phyloP scores from a whole-genome alignment of 2,113 vertebrate genomes.

The Catharus minimus region DNA sequence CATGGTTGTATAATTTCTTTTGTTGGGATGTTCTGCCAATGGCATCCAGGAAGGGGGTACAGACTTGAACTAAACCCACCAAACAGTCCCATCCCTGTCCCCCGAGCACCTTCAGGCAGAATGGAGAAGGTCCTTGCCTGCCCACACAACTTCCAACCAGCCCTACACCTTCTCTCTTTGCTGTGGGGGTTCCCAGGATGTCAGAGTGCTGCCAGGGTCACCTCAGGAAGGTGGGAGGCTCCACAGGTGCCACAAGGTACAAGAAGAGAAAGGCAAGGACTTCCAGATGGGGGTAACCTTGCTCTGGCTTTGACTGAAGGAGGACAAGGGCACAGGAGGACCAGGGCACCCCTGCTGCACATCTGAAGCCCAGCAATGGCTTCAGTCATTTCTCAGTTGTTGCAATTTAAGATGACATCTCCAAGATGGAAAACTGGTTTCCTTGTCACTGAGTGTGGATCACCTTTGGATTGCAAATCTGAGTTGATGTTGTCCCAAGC shows the following conservation, averaged over 20 bases:
- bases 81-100: neutral
- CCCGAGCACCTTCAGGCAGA: neutral
- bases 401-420: neutral
- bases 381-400: neutral
- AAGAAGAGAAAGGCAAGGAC: neutral
- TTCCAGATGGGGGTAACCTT: neutral
- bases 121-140: neutral
- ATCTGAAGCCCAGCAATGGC: neutral
- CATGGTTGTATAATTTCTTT: neutral
- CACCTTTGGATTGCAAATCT: neutral
- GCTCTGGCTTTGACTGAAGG: neutral
- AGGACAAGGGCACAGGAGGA: neutral
- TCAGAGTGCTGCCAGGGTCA: neutral
- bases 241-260: neutral
- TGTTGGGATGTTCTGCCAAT: neutral
- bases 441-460: neutral
- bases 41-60: neutral
- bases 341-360: neutral
- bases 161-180: neutral
- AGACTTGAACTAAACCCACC: neutral
- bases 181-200: neutral
- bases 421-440: neutral
- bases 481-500: neutral
- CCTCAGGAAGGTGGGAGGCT: neutral
- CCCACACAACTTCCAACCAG: accelerated